phyloP scores from a whole-genome alignment of 2,113 vertebrate genomes.

The Sminthopsis crassicaudata region DNA sequence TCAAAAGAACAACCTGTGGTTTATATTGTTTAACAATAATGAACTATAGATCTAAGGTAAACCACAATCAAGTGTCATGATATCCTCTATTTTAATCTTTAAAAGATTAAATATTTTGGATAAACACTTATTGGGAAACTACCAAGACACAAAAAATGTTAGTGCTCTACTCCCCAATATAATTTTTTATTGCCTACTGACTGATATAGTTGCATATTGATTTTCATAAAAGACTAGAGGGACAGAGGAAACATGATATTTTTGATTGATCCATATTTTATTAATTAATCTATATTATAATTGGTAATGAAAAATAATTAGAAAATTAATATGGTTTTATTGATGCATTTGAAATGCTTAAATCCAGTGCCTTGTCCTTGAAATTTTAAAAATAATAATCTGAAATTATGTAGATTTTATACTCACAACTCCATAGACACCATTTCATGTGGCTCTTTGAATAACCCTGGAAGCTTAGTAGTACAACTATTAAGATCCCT shows the following conservation, averaged over 20 bases:
- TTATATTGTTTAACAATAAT: not conserved
- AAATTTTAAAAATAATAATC: not conserved
- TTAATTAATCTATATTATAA: not conserved
- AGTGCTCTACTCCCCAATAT: not conserved
- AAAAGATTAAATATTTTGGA: not conserved
- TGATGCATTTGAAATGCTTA: not conserved
- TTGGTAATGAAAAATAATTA: slow-evolving; percentile 7
- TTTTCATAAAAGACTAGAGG: not conserved
- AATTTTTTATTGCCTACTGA: not conserved
- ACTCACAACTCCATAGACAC: not conserved
- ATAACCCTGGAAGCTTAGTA: not conserved
- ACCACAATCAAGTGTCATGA: not conserved
- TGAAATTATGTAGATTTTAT: not conserved
- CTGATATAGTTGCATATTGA: not conserved
- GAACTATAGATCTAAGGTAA: not conserved
- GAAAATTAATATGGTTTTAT: not conserved
- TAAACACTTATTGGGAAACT: not conserved
- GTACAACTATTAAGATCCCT: not conserved
- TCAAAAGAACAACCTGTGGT: not conserved
- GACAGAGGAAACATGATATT: not conserved
- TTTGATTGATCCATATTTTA: not conserved
- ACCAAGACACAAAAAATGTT: not conserved
- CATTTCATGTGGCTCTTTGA: not conserved
- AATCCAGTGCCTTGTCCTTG: not conserved
- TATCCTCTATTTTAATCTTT: not conserved